phyloP scores from a whole-genome alignment of 37 sponge, comb jelly and placozoan species.

The Ianthella basta region DNA sequence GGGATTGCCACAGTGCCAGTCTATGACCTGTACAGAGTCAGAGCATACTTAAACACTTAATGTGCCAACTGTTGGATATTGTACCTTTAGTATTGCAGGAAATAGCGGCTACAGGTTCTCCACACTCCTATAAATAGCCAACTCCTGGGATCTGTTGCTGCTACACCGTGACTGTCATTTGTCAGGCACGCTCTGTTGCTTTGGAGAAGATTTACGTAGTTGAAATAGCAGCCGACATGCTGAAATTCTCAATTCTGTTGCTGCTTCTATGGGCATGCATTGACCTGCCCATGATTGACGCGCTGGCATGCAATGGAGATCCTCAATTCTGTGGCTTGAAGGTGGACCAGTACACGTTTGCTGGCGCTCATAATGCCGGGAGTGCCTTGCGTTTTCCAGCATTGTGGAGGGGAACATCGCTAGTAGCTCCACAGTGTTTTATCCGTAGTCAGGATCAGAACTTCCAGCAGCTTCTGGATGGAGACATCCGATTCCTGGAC shows the following conservation, averaged over 20 bases:
- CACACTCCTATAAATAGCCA: too few species aligned
- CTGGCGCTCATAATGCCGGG: slow-evolving; percentile 48
- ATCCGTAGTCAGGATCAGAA: slow-evolving; percentile 30
- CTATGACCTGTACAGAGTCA: too few species aligned
- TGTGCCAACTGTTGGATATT: too few species aligned
- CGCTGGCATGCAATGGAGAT: slow-evolving; percentile 24
- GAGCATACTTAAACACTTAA: too few species aligned
- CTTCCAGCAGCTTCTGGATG: slow-evolving; percentile 12
- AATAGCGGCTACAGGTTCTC: too few species aligned
- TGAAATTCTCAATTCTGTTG: neutral
- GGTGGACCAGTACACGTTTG: slow-evolving; percentile 38
- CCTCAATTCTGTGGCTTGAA: slow-evolving; percentile 28
- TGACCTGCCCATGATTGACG: neutral
- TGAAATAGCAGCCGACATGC: too few species aligned
- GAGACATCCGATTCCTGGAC: slow-evolving; percentile 34
- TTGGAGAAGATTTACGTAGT: too few species aligned
- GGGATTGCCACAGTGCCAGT: too few species aligned
- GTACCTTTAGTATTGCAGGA: too few species aligned
- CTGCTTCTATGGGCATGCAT: neutral
- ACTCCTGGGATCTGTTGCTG: too few species aligned
- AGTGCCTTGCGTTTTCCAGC: slow-evolving; percentile 16
- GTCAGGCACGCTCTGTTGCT: too few species aligned
- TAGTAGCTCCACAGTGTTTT: neutral
- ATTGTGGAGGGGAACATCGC: neutral
- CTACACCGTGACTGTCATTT: too few species aligned